These are phyloP conservation scores for Gymnocypris eckloni DNA, from an alignment of 2,797 vertebrate species.

Conservation along the genomic window DNA sequence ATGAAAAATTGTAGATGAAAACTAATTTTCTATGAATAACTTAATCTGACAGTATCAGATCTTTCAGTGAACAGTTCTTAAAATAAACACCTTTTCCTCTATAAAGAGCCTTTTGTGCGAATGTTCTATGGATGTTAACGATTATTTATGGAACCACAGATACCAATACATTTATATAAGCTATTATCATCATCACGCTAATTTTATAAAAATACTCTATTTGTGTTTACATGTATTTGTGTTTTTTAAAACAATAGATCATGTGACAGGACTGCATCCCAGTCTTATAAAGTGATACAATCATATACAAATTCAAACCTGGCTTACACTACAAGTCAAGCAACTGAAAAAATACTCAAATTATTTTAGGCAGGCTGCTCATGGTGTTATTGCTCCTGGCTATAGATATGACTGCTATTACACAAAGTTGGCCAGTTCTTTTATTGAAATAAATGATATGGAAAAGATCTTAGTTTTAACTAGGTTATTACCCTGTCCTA, in stretches of 20 bases:
- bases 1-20: background rate
- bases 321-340: background rate
- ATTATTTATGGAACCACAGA: constrained; percentile 6
- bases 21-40: background rate
- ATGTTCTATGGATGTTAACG: background rate
- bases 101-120: background rate
- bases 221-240: background rate
- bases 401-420: background rate
- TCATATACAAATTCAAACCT: background rate
- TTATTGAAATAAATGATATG: background rate
- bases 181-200: constrained; percentile 1
- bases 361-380: background rate
- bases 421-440: background rate
- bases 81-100: background rate
- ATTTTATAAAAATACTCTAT: background rate
- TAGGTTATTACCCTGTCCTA: background rate
- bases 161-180: background rate
- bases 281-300: background rate
- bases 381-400: background rate
- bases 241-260: background rate
- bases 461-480: background rate
- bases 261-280: background rate
- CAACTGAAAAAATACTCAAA: background rate
- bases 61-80: background rate
- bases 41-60: background rate